Conservation (phyloP, 2,888 invertebrate species). For the Brenthis daphne region DNA sequence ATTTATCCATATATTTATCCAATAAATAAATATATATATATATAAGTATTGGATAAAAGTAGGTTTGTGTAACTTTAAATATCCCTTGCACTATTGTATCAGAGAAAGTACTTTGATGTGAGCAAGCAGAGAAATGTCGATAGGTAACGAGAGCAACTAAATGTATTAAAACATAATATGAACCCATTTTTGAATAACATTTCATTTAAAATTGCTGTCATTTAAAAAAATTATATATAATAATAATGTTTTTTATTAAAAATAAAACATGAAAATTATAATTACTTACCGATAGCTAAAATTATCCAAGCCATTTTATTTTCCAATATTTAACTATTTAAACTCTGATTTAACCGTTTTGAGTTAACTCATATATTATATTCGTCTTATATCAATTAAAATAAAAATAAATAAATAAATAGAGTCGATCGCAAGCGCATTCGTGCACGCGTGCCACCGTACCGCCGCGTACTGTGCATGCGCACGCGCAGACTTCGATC, state of each 20-base stretch:
- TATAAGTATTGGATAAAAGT: conserved; percentile 6
- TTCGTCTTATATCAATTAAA: background rate
- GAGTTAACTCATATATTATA: too few species aligned
- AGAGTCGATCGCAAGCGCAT: conserved; percentile 19
- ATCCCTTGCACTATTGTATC: conserved; percentile 25
- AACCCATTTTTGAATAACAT: background rate
- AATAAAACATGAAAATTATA: too few species aligned
- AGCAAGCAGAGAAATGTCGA: conserved; percentile 32
- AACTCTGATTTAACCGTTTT: too few species aligned
- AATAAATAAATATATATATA: too few species aligned
- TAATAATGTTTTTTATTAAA: too few species aligned
- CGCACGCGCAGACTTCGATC: conserved; percentile 40
- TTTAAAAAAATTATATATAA: too few species aligned
- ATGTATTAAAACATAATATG: background rate
- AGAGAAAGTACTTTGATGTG: conserved; percentile 38
- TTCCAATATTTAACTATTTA: too few species aligned
- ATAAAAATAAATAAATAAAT: conserved; percentile 19
- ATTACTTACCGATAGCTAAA: conserved; percentile 30
- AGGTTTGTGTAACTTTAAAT: conserved; percentile 29
- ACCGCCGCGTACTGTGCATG: conserved; percentile 44
- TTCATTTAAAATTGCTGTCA: too few species aligned
- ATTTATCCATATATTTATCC: too few species aligned
- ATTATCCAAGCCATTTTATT: conserved; percentile 30
- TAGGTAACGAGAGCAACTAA: conserved; percentile 20
- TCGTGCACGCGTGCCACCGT: conserved; percentile 41